Base-by-base conservation (phyloP, 92 coral and sea anemone genomes). In the Bergia sp. region DNA sequence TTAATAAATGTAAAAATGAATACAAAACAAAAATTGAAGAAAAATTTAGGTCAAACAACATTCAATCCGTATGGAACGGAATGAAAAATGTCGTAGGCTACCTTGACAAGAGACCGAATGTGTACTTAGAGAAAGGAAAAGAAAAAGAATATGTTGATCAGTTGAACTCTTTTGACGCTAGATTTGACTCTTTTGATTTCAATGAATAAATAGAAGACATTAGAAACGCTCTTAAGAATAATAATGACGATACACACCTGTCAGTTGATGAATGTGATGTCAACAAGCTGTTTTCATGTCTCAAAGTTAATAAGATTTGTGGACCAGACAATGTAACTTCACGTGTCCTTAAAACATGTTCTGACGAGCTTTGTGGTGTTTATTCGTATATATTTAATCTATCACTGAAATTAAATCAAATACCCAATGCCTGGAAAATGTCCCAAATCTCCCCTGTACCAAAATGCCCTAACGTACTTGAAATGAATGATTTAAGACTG, bases 401-500 rank as follows among this genome's bases (percentile, higher is more conserved):
- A 8, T 84, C 87, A n/a, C 38, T 84, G 5, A 61, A 13, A 15
- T 21, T n/a, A 0, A 23, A 43, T 29, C 4, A 3, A 6, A 37
- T 84, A 1, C 87, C 87, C n/a, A 58, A 21, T 8, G 16, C 66
- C 9, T 84, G 87, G 87, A 84, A 84, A 84, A 23, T 7, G 15
- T 58, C 87, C 8, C 15, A 39, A 23, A 84, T 84, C 15, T n/a
- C 57, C 7, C 87, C 87, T 3, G 76, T 84, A 6, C 87, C 87
- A 84, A 84, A 84, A 39, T 38, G 37, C 9, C 9, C 45, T 5
- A 64, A 23, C 4, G 39, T 58, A 0, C 9, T 2, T n/a, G 3
- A 39, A 21, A 84, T 84, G 87, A 84, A 84, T n/a, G 87, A 84
- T 66, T 40, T 84, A 66, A 84, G 87, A 73, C 87, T 77, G 5